Percentiles rank a stretch among this genome's conserved stretches.
Conservation (phyloP, 2,888 invertebrate genomes). For the Polydrusus tereticollis region DNA sequence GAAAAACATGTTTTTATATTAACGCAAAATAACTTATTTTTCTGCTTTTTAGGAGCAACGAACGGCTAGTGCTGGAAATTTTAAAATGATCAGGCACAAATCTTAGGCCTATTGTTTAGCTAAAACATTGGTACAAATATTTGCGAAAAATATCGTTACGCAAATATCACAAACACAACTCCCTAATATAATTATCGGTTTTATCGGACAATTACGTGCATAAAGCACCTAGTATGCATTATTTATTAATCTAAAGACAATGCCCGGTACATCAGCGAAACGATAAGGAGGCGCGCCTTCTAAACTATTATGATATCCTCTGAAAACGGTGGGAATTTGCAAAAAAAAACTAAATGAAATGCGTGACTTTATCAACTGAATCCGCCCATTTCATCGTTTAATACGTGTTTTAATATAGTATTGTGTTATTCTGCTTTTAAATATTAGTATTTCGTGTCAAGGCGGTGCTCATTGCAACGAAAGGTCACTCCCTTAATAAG, state of each 20-base stretch:
- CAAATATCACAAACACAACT: neutral
- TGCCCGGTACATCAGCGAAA: neutral
- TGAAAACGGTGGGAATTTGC: conserved; percentile 11
- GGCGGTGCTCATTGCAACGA: neutral
- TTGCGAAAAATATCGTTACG: neutral
- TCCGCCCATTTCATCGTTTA: neutral
- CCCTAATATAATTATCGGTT: neutral
- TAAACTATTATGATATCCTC: neutral
- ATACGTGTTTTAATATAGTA: neutral
- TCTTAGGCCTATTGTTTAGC: no score
- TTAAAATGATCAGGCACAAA: neutral
- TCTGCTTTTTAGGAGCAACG: no score
- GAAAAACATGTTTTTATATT: no score
- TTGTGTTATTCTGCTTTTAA: conserved; percentile 6
- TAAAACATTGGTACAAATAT: no score
- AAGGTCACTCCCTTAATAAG: conserved; percentile 11
- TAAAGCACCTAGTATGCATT: conserved; percentile 10
- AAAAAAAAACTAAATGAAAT: neutral
- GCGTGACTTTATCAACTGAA: neutral
- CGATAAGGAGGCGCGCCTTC: neutral
- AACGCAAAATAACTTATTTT: no score
- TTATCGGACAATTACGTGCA: neutral
- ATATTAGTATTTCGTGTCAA: conserved; percentile 17
- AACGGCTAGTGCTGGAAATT: no score
- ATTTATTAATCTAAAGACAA: conserved; percentile 13